Base-by-base conservation (phyloP, 30 jellyfish, hydroid and myxozoan genomes). In the Hydractinia symbiolongicarpus region DNA sequence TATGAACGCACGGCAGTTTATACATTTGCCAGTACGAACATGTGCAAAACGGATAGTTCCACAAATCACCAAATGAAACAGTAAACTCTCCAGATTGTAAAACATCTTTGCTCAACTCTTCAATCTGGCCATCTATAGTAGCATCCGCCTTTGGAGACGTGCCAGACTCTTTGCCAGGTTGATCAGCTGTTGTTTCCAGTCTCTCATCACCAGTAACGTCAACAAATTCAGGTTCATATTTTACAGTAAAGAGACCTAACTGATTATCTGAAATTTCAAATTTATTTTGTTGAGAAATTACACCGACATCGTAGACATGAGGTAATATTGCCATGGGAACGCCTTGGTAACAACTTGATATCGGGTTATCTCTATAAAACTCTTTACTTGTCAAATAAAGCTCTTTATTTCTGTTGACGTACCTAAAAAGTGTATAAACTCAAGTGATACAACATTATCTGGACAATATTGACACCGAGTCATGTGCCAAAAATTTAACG, bases 1-100 rank as follows among this genome's bases (percentile, higher is more conserved):
- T 71, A 53, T 71, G 80, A n/a, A 19, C 60, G 50, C 80, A 71
- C 15, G 80, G 80, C 14, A 71, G 80, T 19, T 71, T 71, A 71
- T 71, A 50, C 60, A 19, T 30, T 19, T 71, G 80, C 80, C 80
- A 71, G 67, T n/a, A 50, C 9, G 80, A 71, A 71, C 80, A 71
- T 19, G 80, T 71, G 53, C 80, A 71, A 15, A 71, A 71, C n/a
- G 80, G 80, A 58, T n/a, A 71, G 53, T 30, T 19, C 17, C 17
- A 20, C 5, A 50, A 71, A 58, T 71, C 80, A 71, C 80, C 80
- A 19, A 71, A 71, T 20, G 80, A 71, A 7, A 71, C 80, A 71
- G 80, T 71, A 15, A 19, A 71, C 51, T 71, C 80, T 15, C 74
- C 74, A 6, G 74, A 7, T 13, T 64, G 74, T n/a, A 64, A 51